These are phyloP conservation scores for Halocaridina rubra DNA, from an alignment of 2,888 invertebrate species.

Conservation along the genomic window DNA sequence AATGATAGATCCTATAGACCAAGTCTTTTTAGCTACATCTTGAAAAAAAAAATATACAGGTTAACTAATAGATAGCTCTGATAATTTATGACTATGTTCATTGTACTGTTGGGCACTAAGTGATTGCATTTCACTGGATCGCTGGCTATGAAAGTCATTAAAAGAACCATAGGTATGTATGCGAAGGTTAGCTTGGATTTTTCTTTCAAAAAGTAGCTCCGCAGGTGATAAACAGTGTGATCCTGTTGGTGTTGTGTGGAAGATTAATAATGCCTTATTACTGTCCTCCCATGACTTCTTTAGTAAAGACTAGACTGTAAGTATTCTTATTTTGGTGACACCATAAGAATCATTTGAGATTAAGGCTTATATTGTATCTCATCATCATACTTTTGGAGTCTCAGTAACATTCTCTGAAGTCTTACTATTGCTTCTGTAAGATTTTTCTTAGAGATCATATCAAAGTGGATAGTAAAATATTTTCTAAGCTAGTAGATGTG, in stretches of 20 bases:
- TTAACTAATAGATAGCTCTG: background rate
- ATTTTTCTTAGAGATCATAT: too few species aligned
- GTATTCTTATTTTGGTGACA: background rate
- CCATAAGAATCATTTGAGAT: too few species aligned
- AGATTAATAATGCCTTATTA: background rate
- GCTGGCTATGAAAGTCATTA: background rate
- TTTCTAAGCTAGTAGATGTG: too few species aligned
- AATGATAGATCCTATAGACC: background rate
- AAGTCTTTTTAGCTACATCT: background rate
- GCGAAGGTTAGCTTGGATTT: background rate
- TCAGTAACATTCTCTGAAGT: too few species aligned
- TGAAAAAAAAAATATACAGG: background rate
- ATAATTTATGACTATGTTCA: background rate
- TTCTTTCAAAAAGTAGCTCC: background rate
- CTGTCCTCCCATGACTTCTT: background rate
- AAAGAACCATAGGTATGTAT: background rate
- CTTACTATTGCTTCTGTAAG: too few species aligned
- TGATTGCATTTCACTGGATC: background rate
- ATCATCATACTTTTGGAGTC: too few species aligned
- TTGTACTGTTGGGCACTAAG: background rate
- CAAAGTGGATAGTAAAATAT: too few species aligned
- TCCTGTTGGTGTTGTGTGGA: background rate
- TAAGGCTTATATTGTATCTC: too few species aligned
- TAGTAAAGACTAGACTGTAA: background rate
- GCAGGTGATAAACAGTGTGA: background rate